A percentile compares a stretch with the other conserved stretches of the same genome.
phyloP scores from a whole-genome alignment of 2,888 invertebrate genomes.

The Ormyrus labotus region DNA sequence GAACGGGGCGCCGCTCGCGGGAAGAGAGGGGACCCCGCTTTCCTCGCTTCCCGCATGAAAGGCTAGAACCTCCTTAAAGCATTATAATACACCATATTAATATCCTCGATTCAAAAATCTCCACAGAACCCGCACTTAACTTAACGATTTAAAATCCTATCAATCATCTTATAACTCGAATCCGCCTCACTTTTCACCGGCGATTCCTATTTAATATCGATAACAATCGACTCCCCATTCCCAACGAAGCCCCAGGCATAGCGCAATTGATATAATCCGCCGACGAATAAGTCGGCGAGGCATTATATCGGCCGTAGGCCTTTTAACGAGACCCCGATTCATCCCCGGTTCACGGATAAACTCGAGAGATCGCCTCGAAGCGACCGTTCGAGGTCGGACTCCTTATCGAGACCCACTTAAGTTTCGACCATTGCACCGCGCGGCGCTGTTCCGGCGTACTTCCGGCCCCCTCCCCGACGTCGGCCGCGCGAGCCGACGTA shows the following conservation, averaged over 20 bases:
- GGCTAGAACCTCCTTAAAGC: too few relatives aligned
- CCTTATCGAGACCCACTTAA: conserved; percentile 67
- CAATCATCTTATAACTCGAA: too few relatives aligned
- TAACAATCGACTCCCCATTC: background rate
- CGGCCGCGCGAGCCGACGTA: conserved; percentile 48
- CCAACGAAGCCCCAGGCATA: background rate
- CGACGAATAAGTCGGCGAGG: background rate
- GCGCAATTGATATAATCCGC: background rate
- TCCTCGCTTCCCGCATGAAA: too few relatives aligned
- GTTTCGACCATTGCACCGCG: conserved; percentile 64
- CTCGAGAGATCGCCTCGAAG: conserved; percentile 22
- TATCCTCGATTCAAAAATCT: too few relatives aligned
- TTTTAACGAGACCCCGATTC: conserved; percentile 26
- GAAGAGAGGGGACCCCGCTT: too few relatives aligned
- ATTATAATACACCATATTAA: too few relatives aligned
- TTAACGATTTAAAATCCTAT: too few relatives aligned
- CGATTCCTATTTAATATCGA: background rate
- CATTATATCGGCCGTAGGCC: background rate
- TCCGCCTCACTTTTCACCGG: too few relatives aligned
- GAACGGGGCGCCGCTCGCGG: too few relatives aligned
- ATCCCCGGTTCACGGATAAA: conserved; percentile 45
- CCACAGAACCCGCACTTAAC: too few relatives aligned
- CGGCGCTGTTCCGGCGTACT: conserved; percentile 40
- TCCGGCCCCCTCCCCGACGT: conserved; percentile 67
- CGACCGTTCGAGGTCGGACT: conserved; percentile 63